phyloP scores from a whole-genome alignment of 2,113 vertebrate genomes.

The Entomyzon cyanotis region DNA sequence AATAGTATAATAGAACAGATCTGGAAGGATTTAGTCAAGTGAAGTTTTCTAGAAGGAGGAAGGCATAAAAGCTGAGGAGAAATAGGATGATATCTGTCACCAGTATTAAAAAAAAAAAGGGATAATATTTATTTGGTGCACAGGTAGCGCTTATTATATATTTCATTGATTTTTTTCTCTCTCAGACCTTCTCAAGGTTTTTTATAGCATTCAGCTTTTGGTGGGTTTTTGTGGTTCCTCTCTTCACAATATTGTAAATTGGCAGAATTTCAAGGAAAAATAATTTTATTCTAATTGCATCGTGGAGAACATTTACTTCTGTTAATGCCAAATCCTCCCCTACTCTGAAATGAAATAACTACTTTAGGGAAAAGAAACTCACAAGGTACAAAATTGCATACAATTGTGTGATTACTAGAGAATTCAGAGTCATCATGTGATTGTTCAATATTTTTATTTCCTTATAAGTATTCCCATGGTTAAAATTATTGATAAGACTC shows the following conservation, averaged over 20 bases:
- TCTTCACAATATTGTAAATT: neutral
- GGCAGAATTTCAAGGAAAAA: neutral
- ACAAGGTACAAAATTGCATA: neutral
- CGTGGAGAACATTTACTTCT: neutral
- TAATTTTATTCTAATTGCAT: neutral
- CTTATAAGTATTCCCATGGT: neutral
- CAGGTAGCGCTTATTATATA: neutral
- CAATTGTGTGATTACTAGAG: neutral
- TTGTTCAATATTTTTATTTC: neutral
- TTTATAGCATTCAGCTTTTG: neutral
- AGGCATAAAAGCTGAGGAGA: neutral
- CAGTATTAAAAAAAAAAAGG: neutral
- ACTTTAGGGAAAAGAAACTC: neutral
- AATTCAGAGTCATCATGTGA: neutral
- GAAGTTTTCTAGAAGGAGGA: neutral
- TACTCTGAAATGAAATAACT: constrained; percentile 4
- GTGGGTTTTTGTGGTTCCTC: neutral
- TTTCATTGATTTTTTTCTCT: neutral
- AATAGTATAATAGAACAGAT: neutral
- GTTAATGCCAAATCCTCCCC: neutral
- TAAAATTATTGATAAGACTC: neutral
- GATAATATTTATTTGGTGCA: neutral
- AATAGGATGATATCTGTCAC: neutral
- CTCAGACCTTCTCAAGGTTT: neutral
- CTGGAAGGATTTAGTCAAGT: neutral